phyloP scores from a whole-genome alignment of 2,888 invertebrate species.

The Chrysina gloriosa region DNA sequence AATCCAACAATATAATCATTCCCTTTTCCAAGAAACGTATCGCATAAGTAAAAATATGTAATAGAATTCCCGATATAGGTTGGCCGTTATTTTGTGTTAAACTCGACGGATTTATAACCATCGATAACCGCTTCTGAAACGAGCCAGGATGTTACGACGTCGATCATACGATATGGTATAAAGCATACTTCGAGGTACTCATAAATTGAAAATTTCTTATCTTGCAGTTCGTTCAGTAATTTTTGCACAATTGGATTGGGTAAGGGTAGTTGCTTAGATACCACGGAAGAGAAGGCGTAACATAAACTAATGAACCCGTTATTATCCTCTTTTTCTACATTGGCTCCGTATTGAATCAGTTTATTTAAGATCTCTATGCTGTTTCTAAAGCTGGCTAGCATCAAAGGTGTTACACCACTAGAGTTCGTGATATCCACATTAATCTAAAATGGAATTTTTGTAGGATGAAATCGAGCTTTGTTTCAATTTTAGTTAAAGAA shows the following conservation, averaged over 20 bases:
- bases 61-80: slow-evolving; percentile 54
- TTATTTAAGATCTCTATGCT: slow-evolving; percentile 56
- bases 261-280: slow-evolving; percentile 56
- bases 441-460: slow-evolving; percentile 48
- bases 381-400: slow-evolving; percentile 62
- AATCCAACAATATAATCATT: slow-evolving; percentile 56
- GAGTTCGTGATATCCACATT: slow-evolving; percentile 56
- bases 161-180: neutral
- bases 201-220: slow-evolving; percentile 51
- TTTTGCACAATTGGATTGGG: slow-evolving; percentile 56
- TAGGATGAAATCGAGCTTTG: neutral
- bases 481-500: neutral
- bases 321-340: slow-evolving; percentile 58
- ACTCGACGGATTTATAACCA: slow-evolving; percentile 53
- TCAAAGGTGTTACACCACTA: slow-evolving; percentile 62
- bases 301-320: slow-evolving; percentile 61
- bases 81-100: slow-evolving; percentile 49
- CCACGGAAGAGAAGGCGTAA: slow-evolving; percentile 58
- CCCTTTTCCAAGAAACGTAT: slow-evolving; percentile 56
- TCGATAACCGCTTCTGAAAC: slow-evolving; percentile 56
- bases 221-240: slow-evolving; percentile 53
- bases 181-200: slow-evolving; percentile 57
- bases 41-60: slow-evolving; percentile 58
- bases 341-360: slow-evolving; percentile 57
- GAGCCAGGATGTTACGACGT: neutral